Conservation (phyloP, 2,888 invertebrate species). For the Penaeus monodon region DNA sequence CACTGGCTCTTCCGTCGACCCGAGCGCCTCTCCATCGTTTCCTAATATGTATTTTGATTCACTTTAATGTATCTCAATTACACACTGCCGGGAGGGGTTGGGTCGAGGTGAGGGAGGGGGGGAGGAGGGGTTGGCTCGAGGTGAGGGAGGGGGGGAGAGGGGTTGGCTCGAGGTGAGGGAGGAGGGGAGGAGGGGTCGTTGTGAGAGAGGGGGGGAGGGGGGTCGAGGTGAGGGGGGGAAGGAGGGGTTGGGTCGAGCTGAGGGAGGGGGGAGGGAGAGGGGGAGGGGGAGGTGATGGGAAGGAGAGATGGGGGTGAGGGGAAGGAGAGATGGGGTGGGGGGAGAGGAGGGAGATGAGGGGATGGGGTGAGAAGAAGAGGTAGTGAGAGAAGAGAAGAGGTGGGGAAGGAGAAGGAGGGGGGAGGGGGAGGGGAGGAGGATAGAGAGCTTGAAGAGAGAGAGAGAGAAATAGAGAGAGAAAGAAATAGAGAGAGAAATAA, state of each 20-base stretch:
- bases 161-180: background rate
- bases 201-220: background rate
- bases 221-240: background rate
- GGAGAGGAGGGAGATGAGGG: background rate
- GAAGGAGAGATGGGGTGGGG: background rate
- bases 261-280: background rate
- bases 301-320: background rate
- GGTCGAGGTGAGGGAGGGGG: background rate
- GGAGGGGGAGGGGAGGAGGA: background rate
- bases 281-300: background rate
- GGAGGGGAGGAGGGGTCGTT: background rate
- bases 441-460: background rate
- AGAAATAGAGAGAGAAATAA: background rate
- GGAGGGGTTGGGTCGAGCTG: background rate
- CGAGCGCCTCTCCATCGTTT: background rate
- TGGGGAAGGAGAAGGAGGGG: background rate
- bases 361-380: background rate
- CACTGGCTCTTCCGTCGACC: no score
- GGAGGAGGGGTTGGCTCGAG: background rate
- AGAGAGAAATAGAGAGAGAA: background rate
- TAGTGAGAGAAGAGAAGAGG: background rate
- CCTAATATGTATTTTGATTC: slow-evolving; percentile 56
- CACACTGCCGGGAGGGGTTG: slow-evolving; percentile 18
- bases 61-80: slow-evolving; percentile 59
- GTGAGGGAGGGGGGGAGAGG: background rate